phyloP scores from a whole-genome alignment of 2,113 vertebrate genomes.

The Atlantisia rogersi region DNA sequence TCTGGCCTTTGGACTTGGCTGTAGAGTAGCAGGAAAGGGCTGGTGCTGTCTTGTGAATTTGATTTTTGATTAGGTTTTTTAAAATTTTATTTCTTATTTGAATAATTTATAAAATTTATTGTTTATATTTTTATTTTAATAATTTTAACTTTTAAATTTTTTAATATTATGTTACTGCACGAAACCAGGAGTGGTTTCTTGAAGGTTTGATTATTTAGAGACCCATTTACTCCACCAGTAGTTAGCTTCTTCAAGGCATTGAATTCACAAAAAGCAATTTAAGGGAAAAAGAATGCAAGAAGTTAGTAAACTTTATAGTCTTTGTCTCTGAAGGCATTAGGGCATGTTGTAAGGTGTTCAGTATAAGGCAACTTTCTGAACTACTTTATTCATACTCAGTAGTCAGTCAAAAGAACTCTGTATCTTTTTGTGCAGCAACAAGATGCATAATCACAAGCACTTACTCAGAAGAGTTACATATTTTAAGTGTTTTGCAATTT shows the following conservation, averaged over 20 bases:
- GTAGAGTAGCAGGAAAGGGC: neutral
- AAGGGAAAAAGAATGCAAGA: neutral
- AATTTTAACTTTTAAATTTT: too few species aligned
- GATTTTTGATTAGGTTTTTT: neutral
- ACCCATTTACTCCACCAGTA: neutral
- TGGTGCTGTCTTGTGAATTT: neutral
- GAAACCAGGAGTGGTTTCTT: neutral
- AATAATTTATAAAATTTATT: too few species aligned
- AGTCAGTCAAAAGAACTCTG: neutral
- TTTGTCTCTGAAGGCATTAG: neutral
- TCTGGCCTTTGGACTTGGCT: neutral
- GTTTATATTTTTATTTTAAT: too few species aligned
- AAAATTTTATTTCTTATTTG: too few species aligned
- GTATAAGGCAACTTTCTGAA: neutral
- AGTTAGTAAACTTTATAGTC: neutral
- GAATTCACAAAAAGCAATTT: neutral
- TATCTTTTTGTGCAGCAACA: neutral
- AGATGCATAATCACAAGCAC: neutral
- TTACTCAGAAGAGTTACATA: neutral
- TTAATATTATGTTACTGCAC: neutral
- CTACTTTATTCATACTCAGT: neutral
- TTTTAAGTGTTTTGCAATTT: neutral
- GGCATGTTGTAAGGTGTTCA: neutral
- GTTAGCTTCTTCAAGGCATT: neutral
- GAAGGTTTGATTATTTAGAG: neutral